Evolutionary conservation across 2,113 vertebrate genomes (phyloP).

Genomic region (Rhadina sibilatrix): DNA sequence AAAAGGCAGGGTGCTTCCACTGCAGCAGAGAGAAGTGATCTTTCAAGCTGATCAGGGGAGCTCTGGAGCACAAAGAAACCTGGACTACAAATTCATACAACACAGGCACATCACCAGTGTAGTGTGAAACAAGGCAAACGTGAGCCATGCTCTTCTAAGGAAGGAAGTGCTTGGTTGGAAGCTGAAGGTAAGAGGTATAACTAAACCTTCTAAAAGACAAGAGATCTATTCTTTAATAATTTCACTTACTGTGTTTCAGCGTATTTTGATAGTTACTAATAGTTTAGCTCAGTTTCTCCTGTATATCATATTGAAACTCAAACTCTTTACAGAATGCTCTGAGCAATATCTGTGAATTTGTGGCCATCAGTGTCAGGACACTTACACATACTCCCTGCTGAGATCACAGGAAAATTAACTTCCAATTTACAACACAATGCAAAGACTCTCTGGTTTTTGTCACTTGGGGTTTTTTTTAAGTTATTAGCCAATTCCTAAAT

Average conservation of each 20-base stretch:
- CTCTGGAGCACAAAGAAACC: not conserved
- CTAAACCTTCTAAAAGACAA: not conserved
- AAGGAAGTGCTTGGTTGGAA: not conserved
- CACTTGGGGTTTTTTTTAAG: not conserved
- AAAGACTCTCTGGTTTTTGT: not conserved
- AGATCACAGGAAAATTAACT: not conserved
- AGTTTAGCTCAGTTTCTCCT: not conserved
- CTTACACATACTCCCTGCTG: not conserved
- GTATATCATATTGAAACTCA: not conserved
- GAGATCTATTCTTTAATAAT: not conserved
- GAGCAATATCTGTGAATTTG: not conserved
- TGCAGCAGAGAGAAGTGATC: not conserved
- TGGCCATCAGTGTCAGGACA: not conserved
- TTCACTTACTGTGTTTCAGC: not conserved
- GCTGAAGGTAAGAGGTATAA: not conserved
- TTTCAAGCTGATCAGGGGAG: not conserved
- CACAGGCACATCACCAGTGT: not conserved
- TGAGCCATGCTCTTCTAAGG: not conserved
- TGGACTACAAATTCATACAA: not conserved
- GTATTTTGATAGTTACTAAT: not conserved
- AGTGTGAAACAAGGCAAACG: rapidly evolving
- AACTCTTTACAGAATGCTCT: not conserved
- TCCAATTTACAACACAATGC: not conserved
- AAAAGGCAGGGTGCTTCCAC: not conserved
- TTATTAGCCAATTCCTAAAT: slow-evolving; percentile 33